Evolutionary conservation across 2,888 invertebrate species (phyloP).

Genomic region (Pasiphila rectangulata): DNA sequence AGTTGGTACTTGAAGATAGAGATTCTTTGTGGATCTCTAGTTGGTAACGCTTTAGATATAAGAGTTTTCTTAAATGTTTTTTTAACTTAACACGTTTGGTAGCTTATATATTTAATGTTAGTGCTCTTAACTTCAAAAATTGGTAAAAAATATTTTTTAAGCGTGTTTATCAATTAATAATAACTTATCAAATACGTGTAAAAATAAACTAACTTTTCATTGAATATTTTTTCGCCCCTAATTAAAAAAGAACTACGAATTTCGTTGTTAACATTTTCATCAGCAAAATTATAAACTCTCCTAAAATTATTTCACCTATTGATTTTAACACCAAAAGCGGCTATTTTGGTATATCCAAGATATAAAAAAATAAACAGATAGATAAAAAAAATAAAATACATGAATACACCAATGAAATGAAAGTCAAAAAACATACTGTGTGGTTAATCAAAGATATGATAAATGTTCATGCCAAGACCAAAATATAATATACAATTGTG

Average conservation of each 20-base stretch:
- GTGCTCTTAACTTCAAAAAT: background rate
- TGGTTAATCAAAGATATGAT: slow-evolving; percentile 41
- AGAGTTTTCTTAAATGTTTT: too few relatives aligned
- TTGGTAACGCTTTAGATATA: background rate
- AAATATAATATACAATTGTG: slow-evolving; percentile 58
- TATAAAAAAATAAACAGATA: slow-evolving; percentile 35
- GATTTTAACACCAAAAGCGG: slow-evolving; percentile 24
- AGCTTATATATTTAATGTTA: background rate
- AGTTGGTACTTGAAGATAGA: slow-evolving; percentile 20
- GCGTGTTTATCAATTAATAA: slow-evolving; percentile 7
- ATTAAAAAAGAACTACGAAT: too few relatives aligned
- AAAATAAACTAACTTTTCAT: background rate
- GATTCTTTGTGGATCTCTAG: too few relatives aligned
- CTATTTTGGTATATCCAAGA: slow-evolving; percentile 28
- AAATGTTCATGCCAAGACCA: slow-evolving; percentile 65
- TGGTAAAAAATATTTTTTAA: background rate
- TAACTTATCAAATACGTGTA: background rate
- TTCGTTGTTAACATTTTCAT: too few relatives aligned
- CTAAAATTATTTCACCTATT: slow-evolving; percentile 14
- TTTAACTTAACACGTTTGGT: too few relatives aligned
- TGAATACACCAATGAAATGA: slow-evolving; percentile 34
- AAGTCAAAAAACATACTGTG: slow-evolving; percentile 33
- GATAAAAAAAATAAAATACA: slow-evolving; percentile 38
- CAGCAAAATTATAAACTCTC: background rate
- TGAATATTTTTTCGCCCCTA: too few relatives aligned